Percentiles rank a stretch among this genome's conserved stretches.
Conservation (phyloP, 2,797 vertebrate species). For the Trachurus trachurus region DNA sequence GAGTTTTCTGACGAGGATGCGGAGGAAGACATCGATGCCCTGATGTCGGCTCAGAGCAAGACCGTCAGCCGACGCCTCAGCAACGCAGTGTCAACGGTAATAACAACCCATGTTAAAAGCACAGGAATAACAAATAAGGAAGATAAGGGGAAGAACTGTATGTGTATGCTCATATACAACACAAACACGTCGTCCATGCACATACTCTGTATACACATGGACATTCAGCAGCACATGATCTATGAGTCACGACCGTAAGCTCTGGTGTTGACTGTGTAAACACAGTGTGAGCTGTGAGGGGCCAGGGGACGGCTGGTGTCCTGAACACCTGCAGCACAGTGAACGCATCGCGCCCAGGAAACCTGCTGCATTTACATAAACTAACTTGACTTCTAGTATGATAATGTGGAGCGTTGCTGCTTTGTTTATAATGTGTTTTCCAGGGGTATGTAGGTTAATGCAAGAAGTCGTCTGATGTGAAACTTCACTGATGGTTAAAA, state of each 20-base stretch:
- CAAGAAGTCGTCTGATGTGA: neutral
- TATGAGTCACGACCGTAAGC: constrained; percentile 20
- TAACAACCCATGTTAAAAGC: constrained; percentile 79
- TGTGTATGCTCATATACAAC: constrained; percentile 14
- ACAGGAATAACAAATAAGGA: neutral
- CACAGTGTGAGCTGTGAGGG: constrained; percentile 19
- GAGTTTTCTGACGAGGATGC: constrained; percentile 87
- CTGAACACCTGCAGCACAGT: constrained; percentile 17
- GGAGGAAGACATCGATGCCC: constrained; percentile 90
- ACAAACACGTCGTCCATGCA: constrained; percentile 23
- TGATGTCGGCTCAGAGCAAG: constrained; percentile 87
- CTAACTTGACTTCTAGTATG: constrained; percentile 15
- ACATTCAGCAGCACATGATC: constrained; percentile 20
- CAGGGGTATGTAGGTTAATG: neutral
- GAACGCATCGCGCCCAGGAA: constrained; percentile 12
- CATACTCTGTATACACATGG: constrained; percentile 4
- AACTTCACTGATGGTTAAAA: neutral
- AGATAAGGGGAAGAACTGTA: constrained; percentile 5
- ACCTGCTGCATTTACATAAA: constrained; percentile 43
- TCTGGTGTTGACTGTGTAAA: constrained; percentile 63
- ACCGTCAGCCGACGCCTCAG: constrained; percentile 77
- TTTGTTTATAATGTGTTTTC: neutral
- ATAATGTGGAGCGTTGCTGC: neutral
- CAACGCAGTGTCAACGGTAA: constrained; percentile 91
- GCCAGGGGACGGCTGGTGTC: constrained; percentile 14